A percentile compares a stretch with the other conserved stretches of the same genome.
These are phyloP conservation scores for Ormyrus pomaceus DNA, from an alignment of 2,888 invertebrate genomes.

Conservation along the genomic window DNA sequence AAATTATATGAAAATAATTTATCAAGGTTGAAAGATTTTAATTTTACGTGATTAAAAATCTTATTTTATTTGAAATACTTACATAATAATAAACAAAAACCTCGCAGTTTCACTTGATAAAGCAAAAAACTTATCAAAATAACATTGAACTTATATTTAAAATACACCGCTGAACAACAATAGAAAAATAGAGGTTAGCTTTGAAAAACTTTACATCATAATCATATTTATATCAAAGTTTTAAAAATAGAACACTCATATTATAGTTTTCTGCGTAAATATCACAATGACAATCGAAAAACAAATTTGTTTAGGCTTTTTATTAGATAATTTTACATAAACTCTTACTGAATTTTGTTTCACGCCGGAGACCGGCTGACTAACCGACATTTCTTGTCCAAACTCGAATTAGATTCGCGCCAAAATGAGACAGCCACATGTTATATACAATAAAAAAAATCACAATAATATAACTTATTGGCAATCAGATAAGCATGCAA, in stretches of 20 bases:
- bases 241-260: conserved; percentile 30
- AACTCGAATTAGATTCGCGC: conserved; percentile 23
- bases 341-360: conserved; percentile 5
- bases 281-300: background rate
- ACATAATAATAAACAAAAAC: conserved; percentile 24
- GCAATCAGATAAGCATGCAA: too few species aligned
- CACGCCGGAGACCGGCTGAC: conserved; percentile 46
- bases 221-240: background rate
- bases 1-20: too few species aligned
- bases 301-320: too few species aligned
- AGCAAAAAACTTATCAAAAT: conserved; percentile 20
- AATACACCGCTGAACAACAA: conserved; percentile 12
- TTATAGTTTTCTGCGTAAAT: conserved; percentile 8
- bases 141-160: conserved; percentile 35
- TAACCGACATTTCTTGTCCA: conserved; percentile 41
- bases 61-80: conserved; percentile 27
- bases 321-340: too few species aligned
- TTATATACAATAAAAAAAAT: too few species aligned
- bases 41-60: too few species aligned
- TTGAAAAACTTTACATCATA: conserved; percentile 8
- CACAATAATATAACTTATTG: too few species aligned
- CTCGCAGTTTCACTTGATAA: conserved; percentile 10
- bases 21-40: too few species aligned
- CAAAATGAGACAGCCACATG: background rate
- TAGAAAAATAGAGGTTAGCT: conserved; percentile 41